Evolutionary conservation across 2,888 invertebrate genomes (phyloP).

Genomic region (Dasypolia templi): DNA sequence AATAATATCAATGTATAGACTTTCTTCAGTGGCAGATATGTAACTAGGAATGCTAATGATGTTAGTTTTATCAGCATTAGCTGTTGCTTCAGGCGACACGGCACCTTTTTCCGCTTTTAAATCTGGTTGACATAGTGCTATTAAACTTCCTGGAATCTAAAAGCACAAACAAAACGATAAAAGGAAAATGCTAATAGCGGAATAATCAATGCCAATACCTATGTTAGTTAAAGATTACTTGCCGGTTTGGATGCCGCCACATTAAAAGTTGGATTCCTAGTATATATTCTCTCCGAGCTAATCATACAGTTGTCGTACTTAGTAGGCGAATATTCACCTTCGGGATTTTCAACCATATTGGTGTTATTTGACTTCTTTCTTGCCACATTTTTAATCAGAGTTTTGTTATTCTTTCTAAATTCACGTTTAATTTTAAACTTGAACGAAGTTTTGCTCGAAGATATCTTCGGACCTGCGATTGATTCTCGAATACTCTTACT

Average conservation of each 20-base stretch:
- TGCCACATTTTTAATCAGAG: constrained; percentile 68
- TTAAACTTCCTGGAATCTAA: constrained; percentile 81
- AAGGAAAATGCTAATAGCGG: background rate
- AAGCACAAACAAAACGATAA: constrained; percentile 51
- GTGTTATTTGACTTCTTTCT: constrained; percentile 68
- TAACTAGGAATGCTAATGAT: constrained; percentile 32
- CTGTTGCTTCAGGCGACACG: constrained; percentile 5
- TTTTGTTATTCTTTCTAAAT: constrained; percentile 65
- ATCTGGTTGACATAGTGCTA: constrained; percentile 76
- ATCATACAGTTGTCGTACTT: constrained; percentile 62
- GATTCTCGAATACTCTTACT: constrained; percentile 46
- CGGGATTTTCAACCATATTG: constrained; percentile 65
- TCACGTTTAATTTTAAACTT: constrained; percentile 58
- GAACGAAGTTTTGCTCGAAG: constrained; percentile 55
- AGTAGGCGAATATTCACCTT: constrained; percentile 63
- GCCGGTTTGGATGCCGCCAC: constrained; percentile 76
- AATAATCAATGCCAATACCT: background rate
- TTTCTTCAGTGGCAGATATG: constrained; percentile 76
- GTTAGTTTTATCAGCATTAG: constrained; percentile 11
- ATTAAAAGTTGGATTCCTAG: constrained; percentile 62
- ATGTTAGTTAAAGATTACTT: constrained; percentile 51
- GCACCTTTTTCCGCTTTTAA: constrained; percentile 57
- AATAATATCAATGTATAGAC: constrained; percentile 78
- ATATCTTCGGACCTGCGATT: constrained; percentile 52
- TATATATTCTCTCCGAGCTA: constrained; percentile 63